Conservation (phyloP, 2,113 vertebrate genomes). For the Thunnus maccoyii region DNA sequence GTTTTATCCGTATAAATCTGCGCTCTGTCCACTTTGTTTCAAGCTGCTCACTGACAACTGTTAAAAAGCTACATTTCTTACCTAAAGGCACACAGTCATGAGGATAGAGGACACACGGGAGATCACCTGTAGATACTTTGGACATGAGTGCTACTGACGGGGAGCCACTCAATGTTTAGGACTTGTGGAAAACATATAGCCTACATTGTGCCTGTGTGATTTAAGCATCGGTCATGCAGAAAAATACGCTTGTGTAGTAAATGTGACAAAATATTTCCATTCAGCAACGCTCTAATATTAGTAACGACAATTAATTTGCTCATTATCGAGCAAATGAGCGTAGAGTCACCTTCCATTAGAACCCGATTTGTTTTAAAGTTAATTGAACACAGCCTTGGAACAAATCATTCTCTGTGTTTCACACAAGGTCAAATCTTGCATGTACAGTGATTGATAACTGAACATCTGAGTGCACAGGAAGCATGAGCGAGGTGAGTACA, state of each 20-base stretch:
- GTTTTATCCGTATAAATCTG: conserved; percentile 26
- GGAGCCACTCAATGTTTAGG: neutral
- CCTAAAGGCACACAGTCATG: conserved; percentile 18
- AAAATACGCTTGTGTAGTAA: neutral
- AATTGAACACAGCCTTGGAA: conserved; percentile 2
- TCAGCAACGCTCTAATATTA: neutral
- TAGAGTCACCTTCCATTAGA: neutral
- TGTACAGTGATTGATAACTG: conserved; percentile 51
- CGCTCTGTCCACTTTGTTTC: conserved; percentile 20
- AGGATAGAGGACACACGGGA: no score
- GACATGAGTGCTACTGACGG: no score
- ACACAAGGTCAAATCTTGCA: conserved; percentile 10
- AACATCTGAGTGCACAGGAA: conserved; percentile 52
- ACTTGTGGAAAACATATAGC: neutral
- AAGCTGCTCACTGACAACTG: conserved; percentile 13
- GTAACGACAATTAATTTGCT: neutral
- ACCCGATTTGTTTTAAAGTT: conserved; percentile 12
- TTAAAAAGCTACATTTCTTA: conserved; percentile 45
- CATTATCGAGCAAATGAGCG: neutral
- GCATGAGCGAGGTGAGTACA: neutral
- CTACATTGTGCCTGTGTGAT: neutral
- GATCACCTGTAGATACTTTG: conserved; percentile 1
- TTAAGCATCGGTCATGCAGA: neutral
- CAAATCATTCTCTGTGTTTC: conserved; percentile 17
- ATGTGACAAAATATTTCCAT: conserved; percentile 19